These are phyloP conservation scores for Eupithecia vulgata DNA, from an alignment of 2,888 invertebrate species.

Conservation along the genomic window DNA sequence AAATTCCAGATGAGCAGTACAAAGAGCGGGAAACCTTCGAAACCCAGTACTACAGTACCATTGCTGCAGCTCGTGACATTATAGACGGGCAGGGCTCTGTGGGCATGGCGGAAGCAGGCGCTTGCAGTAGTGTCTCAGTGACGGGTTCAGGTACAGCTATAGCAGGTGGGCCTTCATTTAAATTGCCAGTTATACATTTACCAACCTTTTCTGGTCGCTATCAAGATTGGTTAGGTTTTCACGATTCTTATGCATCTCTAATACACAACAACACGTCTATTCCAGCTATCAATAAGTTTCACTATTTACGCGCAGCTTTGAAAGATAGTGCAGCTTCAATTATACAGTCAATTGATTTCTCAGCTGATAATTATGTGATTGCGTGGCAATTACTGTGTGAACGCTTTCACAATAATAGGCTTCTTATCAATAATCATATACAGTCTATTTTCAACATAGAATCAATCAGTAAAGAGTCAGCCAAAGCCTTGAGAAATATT, in stretches of 20 bases:
- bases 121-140: not conserved
- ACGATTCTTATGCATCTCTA: not conserved
- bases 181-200: not conserved
- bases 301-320: slow-evolving; percentile 33
- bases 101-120: not conserved
- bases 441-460: not conserved
- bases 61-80: not conserved
- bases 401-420: not conserved
- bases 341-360: slow-evolving; percentile 35
- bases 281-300: slow-evolving; percentile 44
- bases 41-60: not conserved
- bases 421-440: not conserved
- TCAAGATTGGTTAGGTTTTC: not conserved
- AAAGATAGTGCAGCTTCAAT: not conserved
- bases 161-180: not conserved
- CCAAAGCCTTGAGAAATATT: not conserved
- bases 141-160: not conserved
- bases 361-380: slow-evolving; percentile 30
- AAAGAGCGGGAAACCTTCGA: not conserved
- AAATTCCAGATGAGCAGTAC: slow-evolving; percentile 1
- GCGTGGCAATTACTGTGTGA: slow-evolving; percentile 23
- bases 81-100: not conserved
- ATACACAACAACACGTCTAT: slow-evolving; percentile 40
- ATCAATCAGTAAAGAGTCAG: not conserved
- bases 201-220: slow-evolving; percentile 2